Evolutionary conservation across 2,797 vertebrate genomes (phyloP).

Genomic region (Coregonus suidteri): DNA sequence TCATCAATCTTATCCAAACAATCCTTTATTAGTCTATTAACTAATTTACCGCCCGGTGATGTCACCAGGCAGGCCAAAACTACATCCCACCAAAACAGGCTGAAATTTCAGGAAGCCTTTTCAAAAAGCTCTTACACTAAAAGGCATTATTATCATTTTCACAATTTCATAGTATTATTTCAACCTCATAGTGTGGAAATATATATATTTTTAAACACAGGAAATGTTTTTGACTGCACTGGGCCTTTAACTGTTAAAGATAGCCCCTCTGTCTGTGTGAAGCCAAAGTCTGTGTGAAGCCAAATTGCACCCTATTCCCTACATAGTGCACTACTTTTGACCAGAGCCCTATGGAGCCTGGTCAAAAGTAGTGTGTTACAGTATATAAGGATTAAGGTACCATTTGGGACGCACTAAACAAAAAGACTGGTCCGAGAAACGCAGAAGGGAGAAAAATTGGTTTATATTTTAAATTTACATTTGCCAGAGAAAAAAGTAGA

Average conservation of each 20-base stretch:
- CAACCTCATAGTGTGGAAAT: too few species aligned
- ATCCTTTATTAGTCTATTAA: too few species aligned
- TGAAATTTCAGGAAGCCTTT: too few species aligned
- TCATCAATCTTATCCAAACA: too few species aligned
- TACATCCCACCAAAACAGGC: too few species aligned
- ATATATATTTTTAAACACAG: too few species aligned
- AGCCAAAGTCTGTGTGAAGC: not conserved
- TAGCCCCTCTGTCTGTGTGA: not conserved
- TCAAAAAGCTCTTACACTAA: too few species aligned
- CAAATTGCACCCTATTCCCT: not conserved
- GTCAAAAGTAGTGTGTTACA: not conserved
- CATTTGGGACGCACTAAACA: not conserved
- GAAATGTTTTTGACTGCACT: too few species aligned
- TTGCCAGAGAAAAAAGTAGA: constrained; percentile 31
- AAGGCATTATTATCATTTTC: too few species aligned
- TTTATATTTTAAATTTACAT: not conserved
- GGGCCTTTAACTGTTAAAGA: not conserved
- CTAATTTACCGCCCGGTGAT: too few species aligned
- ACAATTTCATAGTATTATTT: too few species aligned
- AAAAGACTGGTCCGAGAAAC: not conserved
- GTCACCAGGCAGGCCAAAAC: too few species aligned
- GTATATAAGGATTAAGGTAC: not conserved
- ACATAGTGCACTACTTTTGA: not conserved
- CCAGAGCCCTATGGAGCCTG: not conserved
- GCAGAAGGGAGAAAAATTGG: not conserved